phyloP scores from a whole-genome alignment of 2,113 vertebrate genomes.

The Coptodon bakossiorum region DNA sequence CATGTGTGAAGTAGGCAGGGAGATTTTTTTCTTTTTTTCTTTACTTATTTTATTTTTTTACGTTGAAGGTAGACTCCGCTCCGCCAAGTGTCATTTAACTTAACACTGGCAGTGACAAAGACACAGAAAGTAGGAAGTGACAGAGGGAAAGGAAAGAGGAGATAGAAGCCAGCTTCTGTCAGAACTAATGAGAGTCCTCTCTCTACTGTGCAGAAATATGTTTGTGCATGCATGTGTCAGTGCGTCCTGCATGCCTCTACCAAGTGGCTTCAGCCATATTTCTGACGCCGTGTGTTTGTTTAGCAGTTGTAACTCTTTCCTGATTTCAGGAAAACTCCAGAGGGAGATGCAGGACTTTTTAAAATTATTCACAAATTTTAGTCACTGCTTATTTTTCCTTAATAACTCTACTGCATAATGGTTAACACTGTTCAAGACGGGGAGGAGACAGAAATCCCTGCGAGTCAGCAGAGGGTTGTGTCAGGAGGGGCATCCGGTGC shows the following conservation, averaged over 20 bases:
- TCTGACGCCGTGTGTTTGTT: constrained; percentile 13
- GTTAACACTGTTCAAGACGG: background rate
- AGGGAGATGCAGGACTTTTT: background rate
- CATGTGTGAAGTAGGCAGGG: background rate
- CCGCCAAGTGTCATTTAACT: constrained; percentile 23
- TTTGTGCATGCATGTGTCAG: background rate
- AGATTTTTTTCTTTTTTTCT: background rate
- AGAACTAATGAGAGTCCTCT: constrained; percentile 52
- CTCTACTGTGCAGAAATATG: constrained; percentile 39
- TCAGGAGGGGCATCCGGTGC: background rate
- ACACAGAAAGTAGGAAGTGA: background rate
- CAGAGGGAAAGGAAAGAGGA: background rate
- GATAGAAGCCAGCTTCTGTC: constrained; percentile 54
- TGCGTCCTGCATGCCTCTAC: background rate
- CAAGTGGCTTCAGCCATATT: constrained; percentile 28
- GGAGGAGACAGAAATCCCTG: background rate
- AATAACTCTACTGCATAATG: background rate
- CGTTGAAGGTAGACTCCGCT: constrained; percentile 1
- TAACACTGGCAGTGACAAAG: constrained; percentile 15
- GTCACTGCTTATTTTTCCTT: background rate
- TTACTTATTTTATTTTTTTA: background rate
- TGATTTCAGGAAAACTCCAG: background rate
- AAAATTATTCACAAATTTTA: background rate
- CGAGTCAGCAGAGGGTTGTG: background rate
- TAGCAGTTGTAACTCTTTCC: background rate